Base-by-base conservation (phyloP, 2,797 vertebrate species). In the Brachymystax lenok region DNA sequence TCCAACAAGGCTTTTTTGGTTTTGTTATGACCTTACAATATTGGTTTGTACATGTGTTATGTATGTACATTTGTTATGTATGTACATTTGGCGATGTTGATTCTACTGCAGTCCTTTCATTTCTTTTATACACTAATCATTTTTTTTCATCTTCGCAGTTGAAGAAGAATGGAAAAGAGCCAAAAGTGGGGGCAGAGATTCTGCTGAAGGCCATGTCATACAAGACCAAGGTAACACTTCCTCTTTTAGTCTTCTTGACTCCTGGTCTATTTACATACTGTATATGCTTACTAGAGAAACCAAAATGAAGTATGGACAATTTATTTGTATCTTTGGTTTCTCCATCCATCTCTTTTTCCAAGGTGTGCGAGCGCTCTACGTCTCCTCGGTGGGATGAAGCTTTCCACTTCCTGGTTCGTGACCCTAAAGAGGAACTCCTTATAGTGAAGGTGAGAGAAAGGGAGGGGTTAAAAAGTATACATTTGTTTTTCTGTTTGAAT, bases 381-480 rank as follows among this genome's bases (percentile, higher is more conserved):
- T 95, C 95, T 16, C 97, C 97, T 1, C 74, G 93, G 61, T 99
- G 97, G 97, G 95, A 97, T 0, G 97, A 97, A 89, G 92, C 89
- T 0, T 96, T 96, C 87, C 90, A 94, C 74, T 98, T 96, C 83
- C 92, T 98, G 88, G 86, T 97, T 84, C 95, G 92, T 75, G 94
- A 94, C 81, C 97, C 97, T 1, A 92, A 90, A 24, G 84, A 85
- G 1, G 97, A 98, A 87, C 92, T 78, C 0, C 91, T 99, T 81
- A 92, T 94, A 67, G 81, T 98, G 76, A 97, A 96, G 94, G 97
- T 99, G 86, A 80, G 84, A 83, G 73, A 73, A 66, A 69, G n/a
- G 24, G 51, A 4, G 3, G 21, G 51, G 24, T 33, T 72, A 17
- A 17, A 28, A 1, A 6, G 50, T 71, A 8, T 21, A 24, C 33